phyloP scores from a whole-genome alignment of 1,140 invertebrate genomes.

The Uloborus diversus region DNA sequence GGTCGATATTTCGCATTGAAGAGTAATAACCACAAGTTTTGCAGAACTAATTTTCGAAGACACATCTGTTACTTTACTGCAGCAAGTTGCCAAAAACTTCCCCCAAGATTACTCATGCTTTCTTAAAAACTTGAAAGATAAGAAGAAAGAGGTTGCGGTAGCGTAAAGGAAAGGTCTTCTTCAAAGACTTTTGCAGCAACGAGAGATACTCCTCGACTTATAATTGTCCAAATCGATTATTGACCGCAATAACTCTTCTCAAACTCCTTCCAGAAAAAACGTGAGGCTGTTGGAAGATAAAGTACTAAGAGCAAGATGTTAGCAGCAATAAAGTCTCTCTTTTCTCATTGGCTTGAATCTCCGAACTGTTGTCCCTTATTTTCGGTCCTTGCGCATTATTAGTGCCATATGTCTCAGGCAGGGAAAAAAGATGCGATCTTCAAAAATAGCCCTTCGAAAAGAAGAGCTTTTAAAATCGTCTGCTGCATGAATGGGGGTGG shows the following conservation, averaged over 20 bases:
- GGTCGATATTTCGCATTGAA: no score
- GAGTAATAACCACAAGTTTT: no score
- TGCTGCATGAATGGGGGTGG: slow-evolving; percentile 12
- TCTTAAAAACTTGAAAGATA: slow-evolving; percentile 43
- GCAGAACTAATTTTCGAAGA: not conserved
- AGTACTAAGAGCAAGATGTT: slow-evolving; percentile 53
- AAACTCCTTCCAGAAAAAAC: slow-evolving; percentile 31
- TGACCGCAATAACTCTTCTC: slow-evolving; percentile 51
- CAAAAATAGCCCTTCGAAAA: slow-evolving; percentile 8
- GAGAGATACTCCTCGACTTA: slow-evolving; percentile 22
- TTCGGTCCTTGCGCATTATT: slow-evolving; percentile 50
- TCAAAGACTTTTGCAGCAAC: slow-evolving; percentile 6
- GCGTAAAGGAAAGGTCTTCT: slow-evolving; percentile 3
- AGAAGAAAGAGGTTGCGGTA: slow-evolving; percentile 21
- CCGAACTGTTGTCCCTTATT: slow-evolving; percentile 41
- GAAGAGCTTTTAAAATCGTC: slow-evolving; percentile 36
- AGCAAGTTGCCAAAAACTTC: slow-evolving; percentile 44
- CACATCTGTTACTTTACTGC: slow-evolving; percentile 44
- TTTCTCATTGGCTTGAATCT: slow-evolving; percentile 48
- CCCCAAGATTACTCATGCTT: slow-evolving; percentile 41
- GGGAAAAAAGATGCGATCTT: not conserved
- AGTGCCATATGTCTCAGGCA: slow-evolving; percentile 43
- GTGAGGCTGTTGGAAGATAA: slow-evolving; percentile 43
- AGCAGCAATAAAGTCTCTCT: slow-evolving; percentile 50
- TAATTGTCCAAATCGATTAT: slow-evolving; percentile 51